Percentiles rank a stretch among this genome's conserved stretches.
These are phyloP conservation scores for Paramormyrops hopkinsi DNA, from an alignment of 2,797 vertebrate species.

Conservation along the genomic window DNA sequence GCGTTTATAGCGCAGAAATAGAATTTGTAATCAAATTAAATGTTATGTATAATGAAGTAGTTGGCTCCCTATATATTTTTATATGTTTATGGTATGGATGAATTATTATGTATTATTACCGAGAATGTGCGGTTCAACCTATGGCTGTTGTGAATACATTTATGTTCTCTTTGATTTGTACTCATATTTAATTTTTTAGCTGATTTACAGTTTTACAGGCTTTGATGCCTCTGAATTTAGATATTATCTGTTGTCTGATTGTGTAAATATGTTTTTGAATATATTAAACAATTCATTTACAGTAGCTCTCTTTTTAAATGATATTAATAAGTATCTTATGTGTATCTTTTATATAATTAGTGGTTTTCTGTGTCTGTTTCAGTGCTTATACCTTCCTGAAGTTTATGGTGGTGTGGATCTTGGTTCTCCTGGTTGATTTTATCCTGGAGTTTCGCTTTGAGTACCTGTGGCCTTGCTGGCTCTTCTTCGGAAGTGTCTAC, in stretches of 20 bases:
- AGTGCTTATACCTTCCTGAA: conserved; percentile 71
- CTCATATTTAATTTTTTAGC: neutral
- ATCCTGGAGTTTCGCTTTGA: conserved; percentile 72
- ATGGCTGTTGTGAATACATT: neutral
- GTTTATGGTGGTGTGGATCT: conserved; percentile 69
- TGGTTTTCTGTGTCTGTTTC: conserved; percentile 24
- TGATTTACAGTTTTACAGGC: neutral
- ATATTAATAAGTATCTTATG: neutral
- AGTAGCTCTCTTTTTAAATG: neutral
- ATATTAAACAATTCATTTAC: neutral
- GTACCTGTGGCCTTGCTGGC: conserved; percentile 76
- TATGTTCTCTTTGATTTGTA: neutral
- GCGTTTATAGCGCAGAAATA: neutral
- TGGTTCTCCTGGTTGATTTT: conserved; percentile 73
- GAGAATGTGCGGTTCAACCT: neutral
- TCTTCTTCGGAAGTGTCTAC: conserved; percentile 73
- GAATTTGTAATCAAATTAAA: neutral
- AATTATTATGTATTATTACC: neutral
- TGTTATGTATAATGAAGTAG: neutral
- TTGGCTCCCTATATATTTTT: neutral
- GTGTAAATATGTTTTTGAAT: neutral
- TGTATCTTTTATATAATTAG: neutral
- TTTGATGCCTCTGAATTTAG: neutral
- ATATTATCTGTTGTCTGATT: neutral
- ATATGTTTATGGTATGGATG: neutral